Evolutionary conservation across 2,797 vertebrate genomes (phyloP).

Genomic region (Menidia menidia): DNA sequence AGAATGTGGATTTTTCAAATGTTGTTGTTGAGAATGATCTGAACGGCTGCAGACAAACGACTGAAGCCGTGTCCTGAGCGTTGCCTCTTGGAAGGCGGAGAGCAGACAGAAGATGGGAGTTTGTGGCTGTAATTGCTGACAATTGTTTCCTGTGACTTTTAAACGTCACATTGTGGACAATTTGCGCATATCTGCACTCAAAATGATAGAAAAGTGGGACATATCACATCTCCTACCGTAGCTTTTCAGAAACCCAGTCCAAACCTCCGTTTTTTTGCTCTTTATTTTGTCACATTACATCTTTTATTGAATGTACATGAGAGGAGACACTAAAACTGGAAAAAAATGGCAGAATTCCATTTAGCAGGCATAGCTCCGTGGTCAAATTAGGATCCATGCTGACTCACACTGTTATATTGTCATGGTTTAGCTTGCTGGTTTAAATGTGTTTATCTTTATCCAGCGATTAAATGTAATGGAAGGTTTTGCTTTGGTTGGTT

Average conservation of each 20-base stretch:
- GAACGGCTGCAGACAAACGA: conserved; percentile 4
- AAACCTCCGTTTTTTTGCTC: no score
- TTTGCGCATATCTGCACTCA: neutral
- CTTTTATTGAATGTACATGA: neutral
- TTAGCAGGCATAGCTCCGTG: conserved; percentile 3
- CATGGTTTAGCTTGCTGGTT: neutral
- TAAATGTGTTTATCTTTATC: neutral
- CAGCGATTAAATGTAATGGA: no score
- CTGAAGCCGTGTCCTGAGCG: conserved; percentile 16
- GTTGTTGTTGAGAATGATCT: conserved; percentile 9
- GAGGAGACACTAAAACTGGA: neutral
- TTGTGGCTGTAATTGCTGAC: neutral
- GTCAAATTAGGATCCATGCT: neutral
- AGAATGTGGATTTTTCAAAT: conserved; percentile 18
- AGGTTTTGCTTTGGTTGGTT: no score
- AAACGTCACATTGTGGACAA: neutral
- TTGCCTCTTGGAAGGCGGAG: conserved; percentile 3
- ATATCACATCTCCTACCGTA: conserved; percentile 3
- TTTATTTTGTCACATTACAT: no score
- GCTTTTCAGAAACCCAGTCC: conserved; percentile 5
- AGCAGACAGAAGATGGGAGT: neutral
- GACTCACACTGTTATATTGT: conserved; percentile 6
- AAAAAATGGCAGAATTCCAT: conserved; percentile 12
- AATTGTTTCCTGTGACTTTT: neutral
- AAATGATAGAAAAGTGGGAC: neutral